These are phyloP conservation scores for Diorhabda elongata DNA, from an alignment of 1,140 invertebrate genomes.

Conservation along the genomic window DNA sequence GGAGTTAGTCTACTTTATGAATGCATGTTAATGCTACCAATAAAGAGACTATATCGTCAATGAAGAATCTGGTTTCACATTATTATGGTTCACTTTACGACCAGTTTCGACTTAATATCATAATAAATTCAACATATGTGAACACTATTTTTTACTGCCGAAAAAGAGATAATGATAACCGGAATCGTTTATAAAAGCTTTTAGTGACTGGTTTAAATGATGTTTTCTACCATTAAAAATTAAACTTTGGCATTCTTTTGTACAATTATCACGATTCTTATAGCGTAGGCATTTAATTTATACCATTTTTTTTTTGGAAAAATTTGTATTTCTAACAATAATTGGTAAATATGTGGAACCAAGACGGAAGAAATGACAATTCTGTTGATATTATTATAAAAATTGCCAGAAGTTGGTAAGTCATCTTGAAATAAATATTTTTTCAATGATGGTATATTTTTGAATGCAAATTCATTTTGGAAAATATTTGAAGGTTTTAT, in stretches of 20 bases:
- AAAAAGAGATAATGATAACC: conserved; percentile 27
- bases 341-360: no score
- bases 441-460: no score
- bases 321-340: no score
- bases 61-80: conserved; percentile 22
- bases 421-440: no score
- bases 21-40: conserved; percentile 20
- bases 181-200: conserved; percentile 28
- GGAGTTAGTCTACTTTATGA: conserved; percentile 11
- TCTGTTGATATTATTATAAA: no score
- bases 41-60: conserved; percentile 20
- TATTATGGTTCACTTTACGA: conserved; percentile 22
- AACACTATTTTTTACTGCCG: conserved; percentile 30
- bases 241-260: conserved; percentile 13
- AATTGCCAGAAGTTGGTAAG: no score
- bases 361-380: no score
- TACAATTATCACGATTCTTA: conserved; percentile 9
- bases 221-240: conserved; percentile 22
- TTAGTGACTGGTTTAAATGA: conserved; percentile 25
- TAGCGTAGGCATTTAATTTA: no score
- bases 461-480: no score
- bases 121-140: conserved; percentile 36
- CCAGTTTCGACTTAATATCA: conserved; percentile 32
- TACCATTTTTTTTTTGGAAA: no score
- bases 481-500: no score